phyloP scores from a whole-genome alignment of 2,113 vertebrate genomes.

The Heterocephalus glaber region DNA sequence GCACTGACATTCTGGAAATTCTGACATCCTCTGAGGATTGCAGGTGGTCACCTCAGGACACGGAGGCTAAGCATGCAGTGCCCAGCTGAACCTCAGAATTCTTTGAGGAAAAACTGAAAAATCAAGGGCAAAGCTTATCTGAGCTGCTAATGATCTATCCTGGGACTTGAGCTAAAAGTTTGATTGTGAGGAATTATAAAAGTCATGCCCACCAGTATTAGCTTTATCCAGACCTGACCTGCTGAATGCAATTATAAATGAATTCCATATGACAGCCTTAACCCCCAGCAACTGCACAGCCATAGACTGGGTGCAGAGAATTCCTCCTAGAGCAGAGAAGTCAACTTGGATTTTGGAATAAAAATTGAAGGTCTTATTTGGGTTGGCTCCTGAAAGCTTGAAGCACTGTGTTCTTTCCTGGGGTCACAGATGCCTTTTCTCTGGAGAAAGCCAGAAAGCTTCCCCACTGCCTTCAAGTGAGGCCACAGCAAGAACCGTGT shows the following conservation, averaged over 20 bases:
- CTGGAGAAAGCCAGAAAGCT: not conserved
- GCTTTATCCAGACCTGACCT: not conserved
- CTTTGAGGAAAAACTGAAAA: not conserved
- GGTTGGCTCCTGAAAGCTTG: not conserved
- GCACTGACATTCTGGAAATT: not conserved
- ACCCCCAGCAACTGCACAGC: not conserved
- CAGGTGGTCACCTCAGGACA: not conserved
- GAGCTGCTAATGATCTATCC: constrained; percentile 17
- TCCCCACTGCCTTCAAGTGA: not conserved
- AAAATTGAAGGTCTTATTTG: not conserved
- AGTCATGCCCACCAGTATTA: not conserved
- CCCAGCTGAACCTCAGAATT: not conserved
- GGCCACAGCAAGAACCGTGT: not conserved
- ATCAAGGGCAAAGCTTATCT: not conserved
- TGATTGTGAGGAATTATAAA: not conserved
- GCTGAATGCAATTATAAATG: not conserved
- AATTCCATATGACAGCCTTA: not conserved
- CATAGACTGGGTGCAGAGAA: not conserved
- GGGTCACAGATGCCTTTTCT: not conserved
- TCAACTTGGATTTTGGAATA: not conserved
- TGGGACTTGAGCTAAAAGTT: not conserved
- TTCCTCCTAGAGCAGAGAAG: not conserved
- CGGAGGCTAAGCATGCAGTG: not conserved
- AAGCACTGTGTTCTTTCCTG: not conserved
- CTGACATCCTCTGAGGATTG: not conserved